Evolutionary conservation across 2,797 vertebrate species (phyloP).

Genomic region (Calcarius lapponicus): DNA sequence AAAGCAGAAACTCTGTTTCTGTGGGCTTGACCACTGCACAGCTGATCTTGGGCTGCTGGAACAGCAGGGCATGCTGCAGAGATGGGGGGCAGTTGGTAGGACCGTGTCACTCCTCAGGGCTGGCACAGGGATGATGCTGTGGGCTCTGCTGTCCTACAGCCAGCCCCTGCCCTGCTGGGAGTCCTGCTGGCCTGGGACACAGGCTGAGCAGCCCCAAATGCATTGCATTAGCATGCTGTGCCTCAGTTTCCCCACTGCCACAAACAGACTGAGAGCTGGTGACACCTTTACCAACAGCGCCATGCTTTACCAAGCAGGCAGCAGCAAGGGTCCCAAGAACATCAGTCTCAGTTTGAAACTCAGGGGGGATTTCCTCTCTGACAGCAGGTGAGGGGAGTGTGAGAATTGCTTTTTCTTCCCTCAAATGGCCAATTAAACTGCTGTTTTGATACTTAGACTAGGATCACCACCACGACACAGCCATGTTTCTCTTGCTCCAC

Average conservation of each 20-base stretch:
- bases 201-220: background rate
- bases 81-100: accelerated
- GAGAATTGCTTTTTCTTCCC: background rate
- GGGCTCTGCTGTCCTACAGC: accelerated
- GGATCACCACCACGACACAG: background rate
- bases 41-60: background rate
- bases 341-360: accelerated
- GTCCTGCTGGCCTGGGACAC: background rate
- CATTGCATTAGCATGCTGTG: accelerated
- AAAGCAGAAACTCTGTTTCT: background rate
- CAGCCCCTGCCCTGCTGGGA: background rate
- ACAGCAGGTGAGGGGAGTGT: background rate
- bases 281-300: background rate
- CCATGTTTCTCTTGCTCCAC: accelerated
- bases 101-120: accelerated
- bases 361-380: background rate
- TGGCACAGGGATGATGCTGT: background rate
- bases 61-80: background rate
- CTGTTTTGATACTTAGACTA: background rate
- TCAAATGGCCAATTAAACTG: background rate
- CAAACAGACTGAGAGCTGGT: background rate
- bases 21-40: background rate
- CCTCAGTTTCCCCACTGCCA: background rate
- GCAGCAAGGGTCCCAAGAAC: background rate
- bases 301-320: background rate